Conservation (phyloP, 2,888 invertebrate species). For the Agrypnus murinus region DNA sequence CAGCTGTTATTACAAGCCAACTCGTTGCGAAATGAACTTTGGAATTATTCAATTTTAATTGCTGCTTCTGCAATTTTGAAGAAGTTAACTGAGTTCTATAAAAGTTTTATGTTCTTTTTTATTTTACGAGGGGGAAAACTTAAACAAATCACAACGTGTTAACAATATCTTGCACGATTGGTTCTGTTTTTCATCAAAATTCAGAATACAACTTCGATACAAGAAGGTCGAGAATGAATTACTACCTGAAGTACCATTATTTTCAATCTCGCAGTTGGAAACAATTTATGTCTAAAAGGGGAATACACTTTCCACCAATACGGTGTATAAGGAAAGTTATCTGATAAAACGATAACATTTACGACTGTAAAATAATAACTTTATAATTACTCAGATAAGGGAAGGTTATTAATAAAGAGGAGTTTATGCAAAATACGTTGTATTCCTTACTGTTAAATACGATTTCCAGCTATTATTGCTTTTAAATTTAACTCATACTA, state of each 20-base stretch:
- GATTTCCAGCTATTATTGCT: too few species aligned
- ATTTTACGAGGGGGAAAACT: not conserved
- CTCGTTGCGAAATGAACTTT: constrained; percentile 42
- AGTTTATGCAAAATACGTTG: too few species aligned
- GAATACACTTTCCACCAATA: constrained; percentile 7
- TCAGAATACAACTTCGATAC: constrained; percentile 14
- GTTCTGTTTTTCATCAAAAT: constrained; percentile 14
- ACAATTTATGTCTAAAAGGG: constrained; percentile 9
- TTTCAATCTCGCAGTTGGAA: constrained; percentile 15
- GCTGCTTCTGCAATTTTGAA: constrained; percentile 14
- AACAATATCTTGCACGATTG: constrained; percentile 14
- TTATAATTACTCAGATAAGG: too few species aligned
- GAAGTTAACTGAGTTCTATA: constrained; percentile 1
- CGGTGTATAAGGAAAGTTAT: too few species aligned
- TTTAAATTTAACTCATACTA: too few species aligned
- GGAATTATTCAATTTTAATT: constrained; percentile 43
- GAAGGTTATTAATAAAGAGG: too few species aligned
- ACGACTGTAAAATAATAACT: too few species aligned
- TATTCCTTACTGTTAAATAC: too few species aligned
- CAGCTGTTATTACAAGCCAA: constrained; percentile 45
- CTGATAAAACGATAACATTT: too few species aligned
- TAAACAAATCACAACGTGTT: not conserved
- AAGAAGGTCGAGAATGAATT: constrained; percentile 14
- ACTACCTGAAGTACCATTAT: constrained; percentile 23
- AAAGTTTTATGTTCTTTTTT: not conserved